These are phyloP conservation scores for Prosapia bicincta DNA, from an alignment of 2,888 invertebrate genomes.

Conservation along the genomic window DNA sequence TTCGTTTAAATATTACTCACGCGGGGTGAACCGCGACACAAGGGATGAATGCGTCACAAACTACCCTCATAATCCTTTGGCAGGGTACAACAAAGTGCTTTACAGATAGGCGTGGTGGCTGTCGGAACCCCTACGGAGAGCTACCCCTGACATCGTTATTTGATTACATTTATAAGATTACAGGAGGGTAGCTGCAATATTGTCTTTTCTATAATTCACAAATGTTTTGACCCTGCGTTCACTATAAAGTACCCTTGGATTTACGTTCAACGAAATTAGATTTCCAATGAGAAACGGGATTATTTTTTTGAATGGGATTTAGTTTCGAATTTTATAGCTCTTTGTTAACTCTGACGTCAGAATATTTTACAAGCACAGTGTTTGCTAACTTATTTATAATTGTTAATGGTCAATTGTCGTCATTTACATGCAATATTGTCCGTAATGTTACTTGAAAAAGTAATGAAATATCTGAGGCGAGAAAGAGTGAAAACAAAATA, in stretches of 20 bases:
- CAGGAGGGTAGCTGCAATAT: neutral
- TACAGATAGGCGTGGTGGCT: slow-evolving; percentile 2
- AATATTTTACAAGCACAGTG: too few relatives aligned
- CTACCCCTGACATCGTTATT: neutral
- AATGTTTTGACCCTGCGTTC: neutral
- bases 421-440: too few relatives aligned
- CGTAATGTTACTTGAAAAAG: too few relatives aligned
- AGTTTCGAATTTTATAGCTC: too few relatives aligned
- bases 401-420: too few relatives aligned
- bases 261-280: neutral
- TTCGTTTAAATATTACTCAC: neutral
- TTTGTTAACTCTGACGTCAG: too few relatives aligned
- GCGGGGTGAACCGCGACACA: neutral
- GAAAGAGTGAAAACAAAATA: too few relatives aligned
- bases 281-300: neutral
- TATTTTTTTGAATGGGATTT: too few relatives aligned
- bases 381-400: too few relatives aligned
- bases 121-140: neutral
- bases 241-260: neutral
- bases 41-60: neutral
- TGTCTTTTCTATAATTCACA: slow-evolving; percentile 2
- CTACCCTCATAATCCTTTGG: neutral
- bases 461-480: too few relatives aligned
- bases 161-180: slow-evolving; percentile 2
- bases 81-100: neutral